Percentiles rank a stretch among this genome's conserved stretches.
These are phyloP conservation scores for Perdita meconis DNA, from an alignment of 2,888 invertebrate species.

Conservation along the genomic window DNA sequence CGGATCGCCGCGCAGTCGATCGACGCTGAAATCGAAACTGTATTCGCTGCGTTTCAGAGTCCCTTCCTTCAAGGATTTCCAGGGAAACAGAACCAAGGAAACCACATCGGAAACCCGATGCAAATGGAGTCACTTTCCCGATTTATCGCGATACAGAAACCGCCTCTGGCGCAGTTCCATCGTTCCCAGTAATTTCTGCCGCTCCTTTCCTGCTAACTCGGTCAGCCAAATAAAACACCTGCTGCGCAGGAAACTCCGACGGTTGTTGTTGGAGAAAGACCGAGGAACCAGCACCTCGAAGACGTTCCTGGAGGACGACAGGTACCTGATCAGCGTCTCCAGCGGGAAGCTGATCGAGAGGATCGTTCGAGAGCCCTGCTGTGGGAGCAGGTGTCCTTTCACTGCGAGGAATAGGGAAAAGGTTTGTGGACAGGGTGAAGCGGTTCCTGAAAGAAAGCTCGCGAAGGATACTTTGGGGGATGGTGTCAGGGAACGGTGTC, in stretches of 20 bases:
- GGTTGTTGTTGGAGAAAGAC: constrained; percentile 60
- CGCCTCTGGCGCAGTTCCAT: constrained; percentile 14
- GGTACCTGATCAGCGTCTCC: constrained; percentile 62
- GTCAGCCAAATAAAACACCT: constrained; percentile 69
- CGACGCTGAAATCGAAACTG: neutral
- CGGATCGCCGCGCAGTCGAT: neutral
- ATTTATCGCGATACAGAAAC: constrained; percentile 5
- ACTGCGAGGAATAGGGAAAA: constrained; percentile 4
- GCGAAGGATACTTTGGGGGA: neutral
- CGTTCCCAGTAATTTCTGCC: constrained; percentile 14
- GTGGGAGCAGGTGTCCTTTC: neutral
- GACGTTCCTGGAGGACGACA: constrained; percentile 56
- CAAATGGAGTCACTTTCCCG: neutral
- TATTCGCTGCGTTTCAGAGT: neutral
- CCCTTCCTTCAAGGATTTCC: neutral
- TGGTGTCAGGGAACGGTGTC: neutral
- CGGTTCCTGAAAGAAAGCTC: constrained; percentile 4
- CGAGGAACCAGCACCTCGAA: constrained; percentile 67
- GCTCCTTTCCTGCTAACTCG: constrained; percentile 51
- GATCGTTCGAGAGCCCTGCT: neutral
- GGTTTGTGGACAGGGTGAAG: neutral
- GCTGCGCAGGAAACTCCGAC: constrained; percentile 69
- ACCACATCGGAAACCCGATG: neutral
- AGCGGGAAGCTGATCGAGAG: constrained; percentile 50
- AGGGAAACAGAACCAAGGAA: neutral